phyloP scores from a whole-genome alignment of 2,113 vertebrate species.

The Laterallus jamaicensis region DNA sequence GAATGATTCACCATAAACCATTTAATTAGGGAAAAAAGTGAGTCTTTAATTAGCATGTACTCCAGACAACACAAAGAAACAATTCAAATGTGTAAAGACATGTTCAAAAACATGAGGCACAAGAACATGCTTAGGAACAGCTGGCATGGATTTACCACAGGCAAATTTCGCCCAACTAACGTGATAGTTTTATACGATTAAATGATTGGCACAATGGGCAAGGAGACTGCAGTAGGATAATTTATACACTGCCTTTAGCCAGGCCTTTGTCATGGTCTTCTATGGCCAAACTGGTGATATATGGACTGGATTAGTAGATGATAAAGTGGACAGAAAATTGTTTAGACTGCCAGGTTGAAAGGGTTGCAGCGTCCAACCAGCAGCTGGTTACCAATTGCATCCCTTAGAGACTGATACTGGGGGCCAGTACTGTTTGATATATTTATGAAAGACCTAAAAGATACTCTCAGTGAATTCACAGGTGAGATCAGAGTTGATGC shows the following conservation, averaged over 20 bases:
- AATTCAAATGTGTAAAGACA: not conserved
- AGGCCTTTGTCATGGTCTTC: not conserved
- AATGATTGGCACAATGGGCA: not conserved
- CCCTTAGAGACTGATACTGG: not conserved
- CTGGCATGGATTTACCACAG: not conserved
- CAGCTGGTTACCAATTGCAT: not conserved
- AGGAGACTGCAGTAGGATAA: not conserved
- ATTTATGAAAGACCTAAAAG: not conserved
- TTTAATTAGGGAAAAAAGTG: not conserved
- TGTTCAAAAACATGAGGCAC: not conserved
- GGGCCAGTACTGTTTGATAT: not conserved
- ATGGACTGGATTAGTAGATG: not conserved
- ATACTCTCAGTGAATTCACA: not conserved
- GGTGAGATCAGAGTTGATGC: not conserved
- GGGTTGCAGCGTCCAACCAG: not conserved
- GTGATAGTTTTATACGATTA: not conserved
- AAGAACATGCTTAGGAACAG: not conserved
- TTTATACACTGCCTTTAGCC: not conserved
- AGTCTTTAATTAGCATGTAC: not conserved
- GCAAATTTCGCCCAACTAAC: not conserved
- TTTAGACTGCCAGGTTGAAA: not conserved
- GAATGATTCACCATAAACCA: not conserved
- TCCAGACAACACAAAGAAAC: slow-evolving; percentile 14
- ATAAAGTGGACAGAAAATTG: not conserved
- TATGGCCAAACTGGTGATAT: not conserved